phyloP scores from a whole-genome alignment of 1,140 invertebrate genomes.

The Diabrotica undecimpunctata region DNA sequence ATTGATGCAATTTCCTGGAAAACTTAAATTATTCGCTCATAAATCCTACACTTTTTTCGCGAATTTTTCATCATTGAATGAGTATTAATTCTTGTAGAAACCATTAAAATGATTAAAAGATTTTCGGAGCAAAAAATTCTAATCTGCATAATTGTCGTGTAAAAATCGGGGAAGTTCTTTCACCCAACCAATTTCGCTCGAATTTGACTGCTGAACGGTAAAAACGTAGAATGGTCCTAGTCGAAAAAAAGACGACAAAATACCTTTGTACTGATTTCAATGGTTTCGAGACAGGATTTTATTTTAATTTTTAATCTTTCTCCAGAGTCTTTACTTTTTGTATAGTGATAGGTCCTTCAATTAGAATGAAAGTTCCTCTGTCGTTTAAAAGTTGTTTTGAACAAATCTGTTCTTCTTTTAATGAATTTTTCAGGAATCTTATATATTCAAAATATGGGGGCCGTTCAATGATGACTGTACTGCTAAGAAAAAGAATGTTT shows the following conservation, averaged over 20 bases:
- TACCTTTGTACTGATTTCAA: slow-evolving; percentile 1
- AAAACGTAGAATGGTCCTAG: neutral
- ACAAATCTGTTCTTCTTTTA: no score
- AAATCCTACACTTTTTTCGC: slow-evolving; percentile 17
- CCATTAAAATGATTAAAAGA: slow-evolving; percentile 32
- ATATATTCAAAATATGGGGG: no score
- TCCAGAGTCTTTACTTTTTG: no score
- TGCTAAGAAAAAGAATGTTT: no score
- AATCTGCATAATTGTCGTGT: slow-evolving; percentile 28
- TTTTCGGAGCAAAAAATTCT: slow-evolving; percentile 25
- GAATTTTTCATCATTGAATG: slow-evolving; percentile 21
- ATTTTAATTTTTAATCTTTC: neutral
- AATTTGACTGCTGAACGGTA: slow-evolving; percentile 2
- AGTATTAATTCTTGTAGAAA: slow-evolving; percentile 26
- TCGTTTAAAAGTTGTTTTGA: no score
- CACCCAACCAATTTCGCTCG: neutral
- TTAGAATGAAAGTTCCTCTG: no score
- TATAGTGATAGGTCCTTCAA: no score
- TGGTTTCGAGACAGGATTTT: neutral
- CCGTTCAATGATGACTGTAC: no score
- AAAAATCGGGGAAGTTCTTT: slow-evolving; percentile 2
- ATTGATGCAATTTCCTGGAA: slow-evolving; percentile 27
- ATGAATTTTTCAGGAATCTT: no score
- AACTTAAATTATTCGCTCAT: slow-evolving; percentile 24
- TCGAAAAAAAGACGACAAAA: neutral